Percentiles rank a stretch among this genome's conserved stretches.
Evolutionary conservation across 2,888 invertebrate genomes (phyloP).

Genomic region (Drosophila multiciliata): DNA sequence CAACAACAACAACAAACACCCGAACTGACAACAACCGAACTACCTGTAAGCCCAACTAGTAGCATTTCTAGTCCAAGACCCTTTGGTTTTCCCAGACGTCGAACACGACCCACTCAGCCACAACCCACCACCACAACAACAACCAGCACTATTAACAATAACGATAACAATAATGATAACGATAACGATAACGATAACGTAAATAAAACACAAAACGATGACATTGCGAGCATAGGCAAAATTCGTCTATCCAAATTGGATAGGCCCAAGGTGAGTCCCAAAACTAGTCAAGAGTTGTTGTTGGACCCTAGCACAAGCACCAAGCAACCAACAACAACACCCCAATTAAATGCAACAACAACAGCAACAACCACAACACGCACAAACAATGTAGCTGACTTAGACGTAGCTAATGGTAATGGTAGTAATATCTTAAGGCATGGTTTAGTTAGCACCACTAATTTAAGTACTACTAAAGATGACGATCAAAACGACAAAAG

Average conservation of each 20-base stretch:
- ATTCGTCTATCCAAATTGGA: constrained; percentile 69
- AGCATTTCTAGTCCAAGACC: constrained; percentile 86
- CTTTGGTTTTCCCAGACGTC: constrained; percentile 86
- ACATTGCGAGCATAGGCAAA: constrained; percentile 60
- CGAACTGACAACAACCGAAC: constrained; percentile 59
- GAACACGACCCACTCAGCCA: constrained; percentile 83
- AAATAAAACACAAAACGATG: constrained; percentile 56
- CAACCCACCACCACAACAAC: constrained; percentile 52
- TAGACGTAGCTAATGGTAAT: constrained; percentile 72
- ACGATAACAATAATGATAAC: constrained; percentile 40
- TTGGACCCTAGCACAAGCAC: constrained; percentile 47
- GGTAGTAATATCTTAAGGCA: constrained; percentile 78
- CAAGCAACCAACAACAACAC: constrained; percentile 40
- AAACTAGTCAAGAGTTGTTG: constrained; percentile 56
- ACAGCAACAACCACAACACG: constrained; percentile 48
- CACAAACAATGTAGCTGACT: constrained; percentile 32
- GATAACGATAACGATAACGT: constrained; percentile 41
- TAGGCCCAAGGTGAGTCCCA: constrained; percentile 84
- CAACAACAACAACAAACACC: constrained; percentile 56
- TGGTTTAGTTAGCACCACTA: constrained; percentile 70
- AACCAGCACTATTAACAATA: constrained; percentile 31
- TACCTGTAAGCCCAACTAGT: constrained; percentile 70
- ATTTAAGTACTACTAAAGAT: constrained; percentile 54
- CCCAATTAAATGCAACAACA: constrained; percentile 31
- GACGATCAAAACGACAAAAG: constrained; percentile 9